A percentile compares a stretch with the other conserved stretches of the same genome.
These are phyloP conservation scores for Augochlora pura DNA, from an alignment of 1,140 invertebrate genomes.

Conservation along the genomic window DNA sequence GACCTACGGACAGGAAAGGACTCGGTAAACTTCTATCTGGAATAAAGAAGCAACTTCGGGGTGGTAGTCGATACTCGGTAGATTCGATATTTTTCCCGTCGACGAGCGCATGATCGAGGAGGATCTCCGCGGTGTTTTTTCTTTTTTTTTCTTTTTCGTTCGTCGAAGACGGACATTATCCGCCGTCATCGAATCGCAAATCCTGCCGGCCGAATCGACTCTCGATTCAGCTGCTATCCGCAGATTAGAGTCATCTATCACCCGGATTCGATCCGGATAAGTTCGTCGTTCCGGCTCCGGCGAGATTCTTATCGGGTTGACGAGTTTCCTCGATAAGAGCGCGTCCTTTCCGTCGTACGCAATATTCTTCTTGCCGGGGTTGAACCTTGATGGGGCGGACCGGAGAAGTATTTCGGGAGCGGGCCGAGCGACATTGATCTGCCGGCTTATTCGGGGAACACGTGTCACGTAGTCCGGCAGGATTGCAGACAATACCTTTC, in stretches of 20 bases:
- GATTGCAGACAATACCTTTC: not conserved
- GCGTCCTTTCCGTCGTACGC: slow-evolving; percentile 19
- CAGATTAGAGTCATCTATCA: slow-evolving; percentile 73
- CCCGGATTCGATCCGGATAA: slow-evolving; percentile 71
- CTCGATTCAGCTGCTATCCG: slow-evolving; percentile 36
- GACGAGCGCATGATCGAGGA: too few relatives aligned
- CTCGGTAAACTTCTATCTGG: not conserved
- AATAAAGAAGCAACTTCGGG: not conserved
- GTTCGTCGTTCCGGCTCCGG: slow-evolving; percentile 41
- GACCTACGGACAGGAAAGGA: not conserved
- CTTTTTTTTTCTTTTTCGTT: too few relatives aligned
- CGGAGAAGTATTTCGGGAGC: slow-evolving; percentile 15
- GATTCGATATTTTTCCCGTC: too few relatives aligned
- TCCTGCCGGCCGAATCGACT: slow-evolving; percentile 26
- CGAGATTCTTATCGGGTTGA: slow-evolving; percentile 66
- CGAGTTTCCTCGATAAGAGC: slow-evolving; percentile 42
- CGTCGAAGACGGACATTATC: slow-evolving; percentile 13
- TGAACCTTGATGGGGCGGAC: not conserved
- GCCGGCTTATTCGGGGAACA: not conserved
- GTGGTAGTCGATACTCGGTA: too few relatives aligned
- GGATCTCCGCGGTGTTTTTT: not conserved
- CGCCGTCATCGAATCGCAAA: slow-evolving; percentile 10
- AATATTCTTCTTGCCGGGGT: slow-evolving; percentile 13
- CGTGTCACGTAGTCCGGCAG: not conserved
- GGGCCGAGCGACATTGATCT: slow-evolving; percentile 13